These are phyloP conservation scores for Drosophila elegans DNA, from an alignment of 1,140 invertebrate species.

Conservation along the genomic window DNA sequence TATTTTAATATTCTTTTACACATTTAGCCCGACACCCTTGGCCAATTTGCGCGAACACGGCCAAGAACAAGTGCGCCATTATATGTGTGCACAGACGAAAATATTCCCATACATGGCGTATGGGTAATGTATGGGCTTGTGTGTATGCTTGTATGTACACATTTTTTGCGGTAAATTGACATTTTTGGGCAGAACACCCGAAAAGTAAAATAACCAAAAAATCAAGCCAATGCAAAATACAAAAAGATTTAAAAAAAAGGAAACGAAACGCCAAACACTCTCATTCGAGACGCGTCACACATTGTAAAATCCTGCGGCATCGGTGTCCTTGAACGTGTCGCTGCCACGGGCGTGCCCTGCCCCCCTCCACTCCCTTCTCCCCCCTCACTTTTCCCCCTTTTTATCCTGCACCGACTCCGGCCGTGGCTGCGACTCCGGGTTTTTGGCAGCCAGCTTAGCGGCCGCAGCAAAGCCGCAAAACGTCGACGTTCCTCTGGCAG, in stretches of 20 bases:
- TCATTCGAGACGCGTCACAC: conserved; percentile 65
- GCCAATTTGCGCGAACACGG: conserved; percentile 54
- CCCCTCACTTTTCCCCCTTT: background rate
- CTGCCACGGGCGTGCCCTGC: conserved; percentile 26
- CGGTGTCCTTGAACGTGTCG: conserved; percentile 73
- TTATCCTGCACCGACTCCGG: conserved; percentile 17
- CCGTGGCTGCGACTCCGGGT: conserved; percentile 24
- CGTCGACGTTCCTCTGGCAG: conserved; percentile 30
- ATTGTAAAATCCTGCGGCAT: conserved; percentile 66
- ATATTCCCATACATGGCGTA: conserved; percentile 35
- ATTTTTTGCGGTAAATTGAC: conserved; percentile 68
- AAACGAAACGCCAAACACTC: conserved; percentile 7
- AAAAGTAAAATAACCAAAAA: conserved; percentile 42
- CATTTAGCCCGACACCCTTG: conserved; percentile 51
- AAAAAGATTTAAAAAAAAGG: conserved; percentile 25
- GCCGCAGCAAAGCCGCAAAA: conserved; percentile 63
- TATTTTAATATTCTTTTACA: conserved; percentile 55
- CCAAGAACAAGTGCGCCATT: conserved; percentile 47
- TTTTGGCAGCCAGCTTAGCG: conserved; percentile 71
- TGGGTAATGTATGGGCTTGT: conserved; percentile 38
- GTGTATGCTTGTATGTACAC: conserved; percentile 24
- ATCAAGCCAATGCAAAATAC: conserved; percentile 19
- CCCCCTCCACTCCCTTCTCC: background rate
- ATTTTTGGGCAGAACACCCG: conserved; percentile 47
- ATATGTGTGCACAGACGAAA: conserved; percentile 33